Evolutionary conservation across 2,797 vertebrate genomes (phyloP).

Genomic region (Poeciliopsis presidionis): DNA sequence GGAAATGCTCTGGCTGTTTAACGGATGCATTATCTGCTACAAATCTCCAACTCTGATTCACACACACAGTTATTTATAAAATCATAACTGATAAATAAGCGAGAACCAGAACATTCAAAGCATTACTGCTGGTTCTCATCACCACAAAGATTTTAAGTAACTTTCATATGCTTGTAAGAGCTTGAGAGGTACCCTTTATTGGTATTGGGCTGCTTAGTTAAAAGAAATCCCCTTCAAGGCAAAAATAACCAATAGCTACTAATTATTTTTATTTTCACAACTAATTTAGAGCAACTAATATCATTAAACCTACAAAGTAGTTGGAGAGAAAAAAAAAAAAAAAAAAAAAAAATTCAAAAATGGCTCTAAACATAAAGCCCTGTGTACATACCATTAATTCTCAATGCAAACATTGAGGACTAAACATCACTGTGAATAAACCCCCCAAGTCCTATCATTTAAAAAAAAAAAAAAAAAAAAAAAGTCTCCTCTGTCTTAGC

Average conservation of each 20-base stretch:
- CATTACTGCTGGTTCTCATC: background rate
- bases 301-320: background rate
- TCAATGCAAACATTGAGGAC: background rate
- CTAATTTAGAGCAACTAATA: background rate
- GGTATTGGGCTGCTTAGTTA: background rate
- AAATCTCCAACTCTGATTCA: constrained; percentile 6
- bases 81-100: constrained; percentile 1
- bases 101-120: background rate
- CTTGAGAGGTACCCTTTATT: background rate
- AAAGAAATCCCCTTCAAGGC: background rate
- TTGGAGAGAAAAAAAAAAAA: background rate
- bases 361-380: background rate
- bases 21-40: constrained; percentile 37
- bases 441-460: background rate
- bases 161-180: background rate
- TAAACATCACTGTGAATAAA: background rate
- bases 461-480: too few relatives aligned
- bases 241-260: background rate
- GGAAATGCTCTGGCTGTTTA: constrained; percentile 35
- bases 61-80: background rate
- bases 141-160: background rate
- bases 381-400: background rate
- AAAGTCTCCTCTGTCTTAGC: background rate
- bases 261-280: background rate
- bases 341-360: background rate